phyloP scores from a whole-genome alignment of 2,113 vertebrate genomes.

The Crocuta crocuta region DNA sequence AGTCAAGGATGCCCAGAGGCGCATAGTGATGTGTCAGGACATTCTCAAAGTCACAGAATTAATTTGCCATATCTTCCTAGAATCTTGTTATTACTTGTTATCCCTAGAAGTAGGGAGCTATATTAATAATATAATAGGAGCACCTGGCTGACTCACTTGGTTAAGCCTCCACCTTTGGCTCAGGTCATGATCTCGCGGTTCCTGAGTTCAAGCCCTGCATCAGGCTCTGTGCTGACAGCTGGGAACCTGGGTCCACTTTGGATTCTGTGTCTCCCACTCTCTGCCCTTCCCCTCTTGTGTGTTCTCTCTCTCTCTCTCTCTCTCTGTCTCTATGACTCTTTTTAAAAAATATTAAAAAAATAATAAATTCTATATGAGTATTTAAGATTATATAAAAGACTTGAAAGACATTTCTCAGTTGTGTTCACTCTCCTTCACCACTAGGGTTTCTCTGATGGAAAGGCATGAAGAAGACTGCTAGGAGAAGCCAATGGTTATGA shows the following conservation, averaged over 20 bases:
- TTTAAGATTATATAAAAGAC: not conserved
- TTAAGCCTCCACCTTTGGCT: too few relatives aligned
- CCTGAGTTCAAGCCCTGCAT: too few relatives aligned
- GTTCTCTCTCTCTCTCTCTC: too few relatives aligned
- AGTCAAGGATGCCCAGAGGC: not conserved
- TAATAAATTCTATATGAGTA: not conserved
- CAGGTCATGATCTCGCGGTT: too few relatives aligned
- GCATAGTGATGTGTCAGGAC: not conserved
- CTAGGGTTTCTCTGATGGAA: constrained; percentile 16
- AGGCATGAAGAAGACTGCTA: not conserved
- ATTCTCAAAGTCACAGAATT: not conserved
- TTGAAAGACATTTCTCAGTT: constrained; percentile 15
- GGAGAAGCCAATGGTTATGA: not conserved
- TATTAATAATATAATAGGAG: not conserved
- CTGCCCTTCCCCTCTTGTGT: too few relatives aligned
- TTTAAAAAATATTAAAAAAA: too few relatives aligned
- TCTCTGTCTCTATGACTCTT: too few relatives aligned
- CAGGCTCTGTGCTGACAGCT: too few relatives aligned
- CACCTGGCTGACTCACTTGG: too few relatives aligned
- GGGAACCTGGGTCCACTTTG: too few relatives aligned
- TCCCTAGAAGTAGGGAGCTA: not conserved
- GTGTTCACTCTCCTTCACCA: not conserved
- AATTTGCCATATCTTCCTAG: not conserved
- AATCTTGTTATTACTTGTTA: not conserved
- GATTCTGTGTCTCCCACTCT: too few relatives aligned